Evolutionary conservation across 2,797 vertebrate species (phyloP), one percentile per base, ranked within the genome.

Genomic region (Falco novaeseelandiae): DNA sequence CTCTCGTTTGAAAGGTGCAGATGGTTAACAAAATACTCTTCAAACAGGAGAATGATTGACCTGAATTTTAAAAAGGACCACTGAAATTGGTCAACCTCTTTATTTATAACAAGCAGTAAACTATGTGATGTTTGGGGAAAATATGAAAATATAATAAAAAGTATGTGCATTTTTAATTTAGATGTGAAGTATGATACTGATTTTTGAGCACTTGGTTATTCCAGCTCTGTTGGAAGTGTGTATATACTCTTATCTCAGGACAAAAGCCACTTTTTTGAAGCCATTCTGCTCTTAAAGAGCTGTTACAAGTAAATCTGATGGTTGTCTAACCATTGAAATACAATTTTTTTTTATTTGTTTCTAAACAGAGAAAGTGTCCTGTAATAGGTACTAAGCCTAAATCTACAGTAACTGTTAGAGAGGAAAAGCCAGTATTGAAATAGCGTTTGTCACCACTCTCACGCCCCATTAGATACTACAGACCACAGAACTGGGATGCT

Each of bases 401-500:
- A 84, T 36, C 18, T 77, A 15, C 61, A 70, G 63, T 54, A 51
- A 46, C 11, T 38, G 15, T 91, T 51, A 42, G 2, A 51, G 81
- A 67, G 46, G 57, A 83, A 54, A 73, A 77, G 46, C 11, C 46
- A 34, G 44, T 51, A 27, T 17, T 71, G 61, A 71, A 44, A 38
- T 70, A 38, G 25, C 25, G 26, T 57, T 83, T 34, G 34, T 81
- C 3, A 7, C 42, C 40, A 52, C n/a, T 38, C 14, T 13, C 20
- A 18, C 0, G 0, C 23, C 34, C 23, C 8, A 0, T 59, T 38
- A 57, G 36, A 9, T 69, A 25, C 20, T 38, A 15, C 55, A 78
- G 59, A 54, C 38, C 42, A n/a, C n/a, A 61, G 62, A 82, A 46
- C 21, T 82, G 16, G 2, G 25, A 9, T 14, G 4, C 44, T 71